Evolutionary conservation across 2,113 vertebrate genomes (phyloP).

Genomic region (Rhynchomys soricoides): DNA sequence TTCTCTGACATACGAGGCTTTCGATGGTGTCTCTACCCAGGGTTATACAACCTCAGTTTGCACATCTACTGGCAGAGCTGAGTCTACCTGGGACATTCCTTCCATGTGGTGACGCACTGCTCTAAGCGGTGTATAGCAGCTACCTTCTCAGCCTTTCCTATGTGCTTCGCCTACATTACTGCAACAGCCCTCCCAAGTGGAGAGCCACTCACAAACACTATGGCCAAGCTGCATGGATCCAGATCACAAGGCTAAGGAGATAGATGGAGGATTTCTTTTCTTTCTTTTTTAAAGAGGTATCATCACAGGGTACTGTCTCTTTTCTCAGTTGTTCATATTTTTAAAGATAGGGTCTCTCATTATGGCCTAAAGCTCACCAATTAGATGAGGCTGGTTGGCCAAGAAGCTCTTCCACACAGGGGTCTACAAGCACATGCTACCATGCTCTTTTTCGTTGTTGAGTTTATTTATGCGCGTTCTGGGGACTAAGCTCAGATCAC

Average conservation of each 20-base stretch:
- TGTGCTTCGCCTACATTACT: accelerated
- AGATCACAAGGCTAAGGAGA: not conserved
- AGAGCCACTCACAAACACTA: not conserved
- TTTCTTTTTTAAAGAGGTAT: not conserved
- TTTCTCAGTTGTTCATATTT: not conserved
- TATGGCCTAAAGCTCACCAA: not conserved
- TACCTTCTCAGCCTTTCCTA: not conserved
- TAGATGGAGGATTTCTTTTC: not conserved
- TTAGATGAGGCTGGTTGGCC: not conserved
- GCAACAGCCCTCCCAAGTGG: not conserved
- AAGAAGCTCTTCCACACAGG: not conserved
- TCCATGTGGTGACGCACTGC: too few relatives aligned
- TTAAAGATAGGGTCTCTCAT: not conserved
- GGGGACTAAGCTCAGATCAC: not conserved
- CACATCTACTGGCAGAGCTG: not conserved
- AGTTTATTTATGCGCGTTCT: not conserved
- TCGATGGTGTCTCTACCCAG: not conserved
- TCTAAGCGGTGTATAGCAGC: not conserved
- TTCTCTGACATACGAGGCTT: not conserved
- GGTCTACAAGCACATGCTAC: not conserved
- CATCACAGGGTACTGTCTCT: not conserved
- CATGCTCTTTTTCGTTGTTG: not conserved
- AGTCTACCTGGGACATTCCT: not conserved
- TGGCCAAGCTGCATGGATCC: not conserved
- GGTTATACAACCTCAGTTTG: not conserved